Evolutionary conservation across 2,797 vertebrate genomes (phyloP), one percentile per base, ranked within the genome.

Genomic region (Crenichthys baileyi): DNA sequence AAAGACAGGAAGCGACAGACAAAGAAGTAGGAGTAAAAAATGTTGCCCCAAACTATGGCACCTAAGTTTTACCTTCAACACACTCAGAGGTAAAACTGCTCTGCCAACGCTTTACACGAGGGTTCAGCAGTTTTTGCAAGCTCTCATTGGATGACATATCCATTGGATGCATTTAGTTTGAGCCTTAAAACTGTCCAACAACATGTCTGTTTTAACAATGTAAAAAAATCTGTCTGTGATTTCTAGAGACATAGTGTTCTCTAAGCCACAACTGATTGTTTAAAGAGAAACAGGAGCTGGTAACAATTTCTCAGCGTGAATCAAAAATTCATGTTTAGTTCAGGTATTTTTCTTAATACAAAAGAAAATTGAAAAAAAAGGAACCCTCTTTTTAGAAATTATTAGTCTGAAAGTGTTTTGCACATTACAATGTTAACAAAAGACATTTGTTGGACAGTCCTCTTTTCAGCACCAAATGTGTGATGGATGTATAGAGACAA

Each of bases 1-100:
- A 75, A 76, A 77, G 67, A 78, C 53, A 73, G 71, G 68, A 74
- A 72, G 73, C 76, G 81, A 83, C 70, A 81, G 79, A 78, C 61
- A 48, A 36, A 50, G 76, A 53, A 16, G 73, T 22, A 55, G 53
- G 74, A 71, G 68, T 68, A 67, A 72, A 73, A 44, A 61, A 65
- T 7, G 50, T 26, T n/a, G 76, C 70, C 78, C 24, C 72, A 51
- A 75, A 83, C 82, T 86, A 78, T 73, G 55, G 72, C 58, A 51
- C 83, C 76, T 83, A 73, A 36, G 73, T 80, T 73, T 72, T 75
- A 82, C 77, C 84, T 78, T 75, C 84, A 76, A 76, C 87, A 71
- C 87, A 83, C 81, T 79, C 80, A 29, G 58, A 82, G 39, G 79
- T 29, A 81, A 85, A 90, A 88, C 75, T 85, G 85, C 87, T 74